These are phyloP conservation scores for Phenacoccus solenopsis DNA, from an alignment of 1,140 invertebrate species.

Conservation along the genomic window DNA sequence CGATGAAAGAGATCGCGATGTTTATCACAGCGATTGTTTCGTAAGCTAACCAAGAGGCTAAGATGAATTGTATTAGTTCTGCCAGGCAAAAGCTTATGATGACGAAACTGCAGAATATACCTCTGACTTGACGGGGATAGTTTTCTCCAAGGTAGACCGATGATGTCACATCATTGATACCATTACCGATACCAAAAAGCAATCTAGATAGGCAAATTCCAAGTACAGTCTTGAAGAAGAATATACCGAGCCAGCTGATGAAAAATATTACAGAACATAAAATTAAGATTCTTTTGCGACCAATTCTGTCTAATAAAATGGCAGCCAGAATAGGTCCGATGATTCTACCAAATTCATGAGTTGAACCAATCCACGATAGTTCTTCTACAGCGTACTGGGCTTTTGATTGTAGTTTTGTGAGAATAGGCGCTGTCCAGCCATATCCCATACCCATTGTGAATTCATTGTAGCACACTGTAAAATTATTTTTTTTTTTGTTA, in stretches of 20 bases:
- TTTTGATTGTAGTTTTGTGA: not conserved
- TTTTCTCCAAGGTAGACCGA: slow-evolving; percentile 80
- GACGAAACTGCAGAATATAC: slow-evolving; percentile 51
- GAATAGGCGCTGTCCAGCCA: not conserved
- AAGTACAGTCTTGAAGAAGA: not conserved
- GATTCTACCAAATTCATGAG: not conserved
- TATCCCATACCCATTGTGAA: not conserved
- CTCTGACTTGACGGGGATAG: slow-evolving; percentile 28
- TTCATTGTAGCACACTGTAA: not conserved
- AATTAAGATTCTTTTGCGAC: not conserved
- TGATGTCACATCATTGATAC: slow-evolving; percentile 56
- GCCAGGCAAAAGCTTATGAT: slow-evolving; percentile 67
- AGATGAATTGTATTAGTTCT: slow-evolving; percentile 49
- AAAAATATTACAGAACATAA: not conserved
- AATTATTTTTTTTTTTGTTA: not conserved
- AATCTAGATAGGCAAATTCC: not conserved
- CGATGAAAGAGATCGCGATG: not conserved
- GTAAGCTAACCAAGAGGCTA: not conserved
- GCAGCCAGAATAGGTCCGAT: not conserved
- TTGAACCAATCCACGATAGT: not conserved
- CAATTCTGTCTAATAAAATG: not conserved
- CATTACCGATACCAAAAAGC: slow-evolving; percentile 47
- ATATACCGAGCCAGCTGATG: not conserved
- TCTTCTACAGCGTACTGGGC: not conserved
- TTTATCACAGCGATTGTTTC: not conserved